Evolutionary conservation across 2,113 vertebrate genomes (phyloP), one percentile per base, ranked within the genome.

Genomic region (Baryphthengus martii): DNA sequence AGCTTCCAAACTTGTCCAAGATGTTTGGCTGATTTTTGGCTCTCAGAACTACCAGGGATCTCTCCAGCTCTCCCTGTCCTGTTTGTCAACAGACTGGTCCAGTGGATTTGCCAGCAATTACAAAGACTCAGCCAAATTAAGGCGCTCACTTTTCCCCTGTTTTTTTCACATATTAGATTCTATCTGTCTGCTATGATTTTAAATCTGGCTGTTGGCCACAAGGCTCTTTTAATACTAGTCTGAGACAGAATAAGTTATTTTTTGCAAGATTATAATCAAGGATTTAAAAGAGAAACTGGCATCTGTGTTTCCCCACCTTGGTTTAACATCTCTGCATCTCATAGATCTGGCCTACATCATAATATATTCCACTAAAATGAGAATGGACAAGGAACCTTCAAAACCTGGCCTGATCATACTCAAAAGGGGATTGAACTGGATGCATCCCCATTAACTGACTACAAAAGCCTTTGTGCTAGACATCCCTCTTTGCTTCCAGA

Each of bases 141-240:
- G 25, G 50, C 0, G 0, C 21, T 61, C 25, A 4, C 4, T 73
- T 63, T 50, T n/a, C 49, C 58, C 24, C 2, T 3, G n/a, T n/a
- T 68, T 10, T 55, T 67, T 24, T 1, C 12, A 33, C 1, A 0
- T n/a, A 65, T 50, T 53, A 40, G 19, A 45, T 72, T 88, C 25
- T 50, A 2, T 11, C 29, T 50, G 29, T 7, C 29, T 88, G 68
- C 68, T 67, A 11, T 68, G 61, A 78, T 63, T 85, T 16, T 72
- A 67, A 63, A 35, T 35, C 44, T 59, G 13, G 3, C 20, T 78
- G 18, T n/a, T 79, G 53, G 12, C 39, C 53, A 68, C 66, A 68
- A 84, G 31, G n/a, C 7, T 70, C 17, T 56, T 81, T 59, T 66
- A 89, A 71, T 71, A 33, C 14, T 37, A 40, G 24, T 6, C 24